Evolutionary conservation across 2,888 invertebrate genomes (phyloP).

Genomic region (Limnephilus auricula): DNA sequence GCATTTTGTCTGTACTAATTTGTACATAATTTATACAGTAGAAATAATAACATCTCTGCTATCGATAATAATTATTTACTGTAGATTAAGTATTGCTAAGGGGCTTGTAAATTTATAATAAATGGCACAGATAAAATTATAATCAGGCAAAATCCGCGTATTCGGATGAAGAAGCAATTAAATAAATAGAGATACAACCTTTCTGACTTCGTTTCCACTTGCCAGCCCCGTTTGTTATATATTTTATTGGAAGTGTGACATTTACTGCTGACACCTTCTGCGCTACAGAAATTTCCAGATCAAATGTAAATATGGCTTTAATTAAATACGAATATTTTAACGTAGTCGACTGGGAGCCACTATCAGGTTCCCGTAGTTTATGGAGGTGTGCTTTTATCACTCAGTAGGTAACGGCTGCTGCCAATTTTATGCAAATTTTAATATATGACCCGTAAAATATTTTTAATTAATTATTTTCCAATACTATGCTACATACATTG

Average conservation of each 20-base stretch:
- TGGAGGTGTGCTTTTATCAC: background rate
- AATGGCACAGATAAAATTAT: background rate
- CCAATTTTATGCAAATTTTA: background rate
- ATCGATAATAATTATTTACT: background rate
- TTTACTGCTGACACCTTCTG: conserved; percentile 8
- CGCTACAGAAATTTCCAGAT: background rate
- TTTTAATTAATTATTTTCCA: background rate
- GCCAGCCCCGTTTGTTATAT: conserved; percentile 14
- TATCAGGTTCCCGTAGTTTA: background rate
- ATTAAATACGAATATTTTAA: conserved; percentile 19
- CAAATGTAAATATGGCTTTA: conserved; percentile 8
- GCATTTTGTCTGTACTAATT: background rate
- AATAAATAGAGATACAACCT: conserved; percentile 9
- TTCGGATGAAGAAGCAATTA: conserved; percentile 12
- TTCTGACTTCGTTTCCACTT: background rate
- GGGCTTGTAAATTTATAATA: background rate
- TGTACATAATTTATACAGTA: background rate
- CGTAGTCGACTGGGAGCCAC: conserved; percentile 3
- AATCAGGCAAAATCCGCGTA: background rate
- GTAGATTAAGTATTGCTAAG: background rate
- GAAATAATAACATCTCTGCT: background rate
- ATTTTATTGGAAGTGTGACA: conserved; percentile 32
- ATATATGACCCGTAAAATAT: background rate
- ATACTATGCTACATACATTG: background rate
- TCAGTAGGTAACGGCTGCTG: background rate